Evolutionary conservation across 2,113 vertebrate species (phyloP).

Genomic region (Indicator maculatus): DNA sequence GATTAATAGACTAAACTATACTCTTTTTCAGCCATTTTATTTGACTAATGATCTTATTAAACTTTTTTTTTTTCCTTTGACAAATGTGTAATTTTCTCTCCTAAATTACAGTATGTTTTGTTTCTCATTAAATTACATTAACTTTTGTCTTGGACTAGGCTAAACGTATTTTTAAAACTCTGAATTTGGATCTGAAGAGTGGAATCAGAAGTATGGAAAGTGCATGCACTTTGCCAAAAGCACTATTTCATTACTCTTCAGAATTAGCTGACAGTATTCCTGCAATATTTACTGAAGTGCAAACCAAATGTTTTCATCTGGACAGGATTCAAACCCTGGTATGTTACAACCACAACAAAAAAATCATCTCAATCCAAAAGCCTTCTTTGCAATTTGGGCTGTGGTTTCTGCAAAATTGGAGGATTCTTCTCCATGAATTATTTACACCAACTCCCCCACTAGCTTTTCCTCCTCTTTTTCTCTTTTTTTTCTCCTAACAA

Average conservation of each 20-base stretch:
- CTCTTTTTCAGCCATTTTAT: background rate
- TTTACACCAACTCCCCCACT: slow-evolving; percentile 35
- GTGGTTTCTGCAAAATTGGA: slow-evolving; percentile 73
- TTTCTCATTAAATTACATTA: slow-evolving; percentile 59
- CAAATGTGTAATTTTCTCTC: slow-evolving; percentile 11
- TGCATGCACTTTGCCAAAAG: slow-evolving; percentile 71
- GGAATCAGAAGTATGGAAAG: slow-evolving; percentile 68
- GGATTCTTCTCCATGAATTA: slow-evolving; percentile 72
- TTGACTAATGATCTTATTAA: slow-evolving; percentile 34
- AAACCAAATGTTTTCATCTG: slow-evolving; percentile 84
- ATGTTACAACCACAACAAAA: slow-evolving; percentile 77
- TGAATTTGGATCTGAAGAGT: slow-evolving; percentile 67
- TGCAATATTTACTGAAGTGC: slow-evolving; percentile 79
- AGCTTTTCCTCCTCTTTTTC: slow-evolving; percentile 14
- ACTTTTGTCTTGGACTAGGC: slow-evolving; percentile 66
- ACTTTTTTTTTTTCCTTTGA: background rate
- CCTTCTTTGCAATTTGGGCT: slow-evolving; percentile 75
- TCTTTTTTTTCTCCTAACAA: slow-evolving; percentile 3
- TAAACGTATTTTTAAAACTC: slow-evolving; percentile 59
- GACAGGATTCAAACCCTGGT: slow-evolving; percentile 78
- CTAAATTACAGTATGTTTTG: background rate
- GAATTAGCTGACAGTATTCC: slow-evolving; percentile 78
- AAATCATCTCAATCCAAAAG: slow-evolving; percentile 77
- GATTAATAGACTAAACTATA: slow-evolving; percentile 11
- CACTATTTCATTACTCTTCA: slow-evolving; percentile 79